Evolutionary conservation across 2,113 vertebrate species (phyloP).

Genomic region (Dicrurus megarhynchus): DNA sequence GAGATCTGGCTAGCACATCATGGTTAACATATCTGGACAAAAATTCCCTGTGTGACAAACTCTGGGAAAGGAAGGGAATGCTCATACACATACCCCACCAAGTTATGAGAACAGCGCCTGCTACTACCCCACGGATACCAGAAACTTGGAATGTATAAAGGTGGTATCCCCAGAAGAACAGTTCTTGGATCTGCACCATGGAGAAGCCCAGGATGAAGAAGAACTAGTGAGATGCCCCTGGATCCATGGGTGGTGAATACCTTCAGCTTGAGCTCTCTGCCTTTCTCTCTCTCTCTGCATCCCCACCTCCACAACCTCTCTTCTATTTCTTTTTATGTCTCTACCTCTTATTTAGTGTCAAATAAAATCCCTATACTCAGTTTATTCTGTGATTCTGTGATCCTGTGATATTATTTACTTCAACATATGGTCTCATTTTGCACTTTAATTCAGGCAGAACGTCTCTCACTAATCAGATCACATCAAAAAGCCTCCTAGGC

Average conservation of each 20-base stretch:
- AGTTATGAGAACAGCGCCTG: neutral
- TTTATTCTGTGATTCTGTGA: neutral
- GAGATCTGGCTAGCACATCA: neutral
- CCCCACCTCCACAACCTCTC: neutral
- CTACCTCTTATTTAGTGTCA: neutral
- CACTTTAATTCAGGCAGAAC: neutral
- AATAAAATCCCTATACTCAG: neutral
- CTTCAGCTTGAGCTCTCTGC: neutral
- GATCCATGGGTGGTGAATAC: too few species aligned
- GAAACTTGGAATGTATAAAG: neutral
- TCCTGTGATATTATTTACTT: neutral
- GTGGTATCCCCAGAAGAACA: too few species aligned
- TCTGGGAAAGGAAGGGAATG: neutral
- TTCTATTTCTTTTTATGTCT: neutral
- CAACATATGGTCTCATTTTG: accelerated
- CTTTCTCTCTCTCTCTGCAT: neutral
- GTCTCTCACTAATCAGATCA: neutral
- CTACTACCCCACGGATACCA: accelerated
- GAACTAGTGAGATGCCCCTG: neutral
- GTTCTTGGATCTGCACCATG: too few species aligned
- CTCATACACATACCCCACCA: neutral
- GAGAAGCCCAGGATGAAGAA: neutral
- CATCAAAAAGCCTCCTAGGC: neutral
- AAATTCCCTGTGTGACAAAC: neutral
- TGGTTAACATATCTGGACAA: neutral